Conservation (phyloP, 1,140 invertebrate genomes). For the Sesamia nonagrioides region DNA sequence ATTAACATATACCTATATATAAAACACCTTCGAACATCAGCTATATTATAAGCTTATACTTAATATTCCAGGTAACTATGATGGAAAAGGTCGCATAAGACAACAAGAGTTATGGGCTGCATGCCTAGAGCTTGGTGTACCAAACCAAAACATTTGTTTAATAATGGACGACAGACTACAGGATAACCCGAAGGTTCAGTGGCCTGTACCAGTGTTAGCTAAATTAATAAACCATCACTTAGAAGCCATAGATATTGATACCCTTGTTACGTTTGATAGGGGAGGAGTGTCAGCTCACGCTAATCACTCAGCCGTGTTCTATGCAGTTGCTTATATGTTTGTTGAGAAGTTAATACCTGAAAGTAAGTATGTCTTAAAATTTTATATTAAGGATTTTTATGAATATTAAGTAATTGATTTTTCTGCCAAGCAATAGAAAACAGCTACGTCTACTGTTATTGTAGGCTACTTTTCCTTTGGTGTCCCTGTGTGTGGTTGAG, state of each 20-base stretch:
- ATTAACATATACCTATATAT: not conserved
- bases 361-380: slow-evolving; percentile 65
- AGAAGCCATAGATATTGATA: slow-evolving; percentile 92
- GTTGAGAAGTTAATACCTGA: slow-evolving; percentile 92
- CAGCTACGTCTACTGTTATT: no score
- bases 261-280: slow-evolving; percentile 97
- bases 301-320: slow-evolving; percentile 96
- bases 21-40: not conserved
- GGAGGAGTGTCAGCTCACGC: slow-evolving; percentile 95
- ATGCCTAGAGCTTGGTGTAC: slow-evolving; percentile 93
- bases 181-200: slow-evolving; percentile 92
- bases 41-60: not conserved
- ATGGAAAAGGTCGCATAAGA: slow-evolving; percentile 90
- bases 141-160: slow-evolving; percentile 92
- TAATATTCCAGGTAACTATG: slow-evolving; percentile 90
- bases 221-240: slow-evolving; percentile 92
- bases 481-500: no score
- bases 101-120: slow-evolving; percentile 94
- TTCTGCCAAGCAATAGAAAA: no score
- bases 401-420: no score
- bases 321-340: slow-evolving; percentile 92
- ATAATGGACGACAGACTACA: slow-evolving; percentile 91
- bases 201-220: slow-evolving; percentile 92
- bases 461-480: no score
- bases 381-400: not conserved